Percentiles rank a stretch among this genome's conserved stretches.
These are phyloP conservation scores for Nesoenas mayeri DNA, from an alignment of 2,113 vertebrate species.

Conservation along the genomic window DNA sequence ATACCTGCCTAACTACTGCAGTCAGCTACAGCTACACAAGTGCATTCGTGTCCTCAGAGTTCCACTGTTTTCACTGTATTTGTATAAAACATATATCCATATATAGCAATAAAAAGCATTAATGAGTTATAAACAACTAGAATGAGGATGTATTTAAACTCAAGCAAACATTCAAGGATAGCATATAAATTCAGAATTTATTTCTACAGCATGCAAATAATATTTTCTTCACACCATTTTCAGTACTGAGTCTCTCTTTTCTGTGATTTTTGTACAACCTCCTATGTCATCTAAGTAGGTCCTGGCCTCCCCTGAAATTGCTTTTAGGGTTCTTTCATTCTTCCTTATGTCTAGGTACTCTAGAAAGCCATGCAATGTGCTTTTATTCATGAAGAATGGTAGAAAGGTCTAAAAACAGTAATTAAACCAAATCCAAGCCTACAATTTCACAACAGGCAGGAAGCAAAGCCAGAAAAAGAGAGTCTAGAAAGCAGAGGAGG, in stretches of 20 bases:
- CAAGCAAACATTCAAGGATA: neutral
- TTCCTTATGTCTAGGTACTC: neutral
- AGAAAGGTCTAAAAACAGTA: neutral
- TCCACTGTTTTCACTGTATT: neutral
- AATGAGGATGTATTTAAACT: neutral
- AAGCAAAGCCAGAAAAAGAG: neutral
- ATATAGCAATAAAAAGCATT: neutral
- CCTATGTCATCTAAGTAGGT: neutral
- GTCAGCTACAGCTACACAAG: neutral
- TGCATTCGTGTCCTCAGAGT: neutral
- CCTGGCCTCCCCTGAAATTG: neutral
- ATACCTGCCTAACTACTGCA: neutral
- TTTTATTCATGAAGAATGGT: neutral
- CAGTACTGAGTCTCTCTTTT: neutral
- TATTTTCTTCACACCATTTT: neutral
- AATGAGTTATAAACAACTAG: neutral
- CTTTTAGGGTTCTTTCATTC: neutral
- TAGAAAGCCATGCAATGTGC: neutral
- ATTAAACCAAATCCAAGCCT: constrained; percentile 22
- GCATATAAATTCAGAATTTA: neutral
- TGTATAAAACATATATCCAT: neutral
- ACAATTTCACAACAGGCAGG: neutral
- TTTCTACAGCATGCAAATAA: neutral
- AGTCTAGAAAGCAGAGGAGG: neutral
- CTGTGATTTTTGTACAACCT: neutral